Percentiles rank a stretch among this genome's conserved stretches.
Evolutionary conservation across 92 coral and sea anemone genomes (phyloP).

Genomic region (Actinostola sp.): DNA sequence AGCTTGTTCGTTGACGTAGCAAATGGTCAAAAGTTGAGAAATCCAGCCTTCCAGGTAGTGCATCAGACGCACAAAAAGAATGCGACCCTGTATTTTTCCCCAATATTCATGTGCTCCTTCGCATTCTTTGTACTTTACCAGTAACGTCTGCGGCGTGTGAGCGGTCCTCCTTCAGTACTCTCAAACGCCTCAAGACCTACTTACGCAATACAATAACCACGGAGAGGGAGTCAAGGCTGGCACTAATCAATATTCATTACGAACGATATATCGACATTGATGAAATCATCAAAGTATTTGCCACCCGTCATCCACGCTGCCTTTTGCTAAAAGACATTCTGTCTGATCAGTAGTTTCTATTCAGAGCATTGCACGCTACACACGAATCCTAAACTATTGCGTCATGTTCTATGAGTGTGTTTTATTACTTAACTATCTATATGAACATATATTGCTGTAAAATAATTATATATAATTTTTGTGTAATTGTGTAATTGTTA

Average conservation of each 20-base stretch:
- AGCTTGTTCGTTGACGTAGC: conserved; percentile 18
- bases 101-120: conserved; percentile 18
- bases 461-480: no score
- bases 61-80: conserved; percentile 19
- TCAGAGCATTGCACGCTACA: no score
- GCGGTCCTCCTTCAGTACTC: conserved; percentile 40
- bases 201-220: conserved; percentile 32
- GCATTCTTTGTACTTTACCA: conserved; percentile 36
- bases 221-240: conserved; percentile 33
- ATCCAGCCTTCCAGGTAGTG: conserved; percentile 28
- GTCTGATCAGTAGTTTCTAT: no score
- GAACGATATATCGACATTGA: neutral
- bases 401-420: no score
- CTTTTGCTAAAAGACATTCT: no score
- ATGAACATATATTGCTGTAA: no score
- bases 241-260: conserved; percentile 33
- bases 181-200: conserved; percentile 27
- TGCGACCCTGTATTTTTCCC: conserved; percentile 30
- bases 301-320: no score
- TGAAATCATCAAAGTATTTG: no score
- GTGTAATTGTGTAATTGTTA: no score
- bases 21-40: conserved; percentile 21
- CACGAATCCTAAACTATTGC: no score
- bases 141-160: conserved; percentile 40
- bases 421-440: no score